phyloP scores from a whole-genome alignment of 1,140 invertebrate genomes.

The Euura saliciscinereae region DNA sequence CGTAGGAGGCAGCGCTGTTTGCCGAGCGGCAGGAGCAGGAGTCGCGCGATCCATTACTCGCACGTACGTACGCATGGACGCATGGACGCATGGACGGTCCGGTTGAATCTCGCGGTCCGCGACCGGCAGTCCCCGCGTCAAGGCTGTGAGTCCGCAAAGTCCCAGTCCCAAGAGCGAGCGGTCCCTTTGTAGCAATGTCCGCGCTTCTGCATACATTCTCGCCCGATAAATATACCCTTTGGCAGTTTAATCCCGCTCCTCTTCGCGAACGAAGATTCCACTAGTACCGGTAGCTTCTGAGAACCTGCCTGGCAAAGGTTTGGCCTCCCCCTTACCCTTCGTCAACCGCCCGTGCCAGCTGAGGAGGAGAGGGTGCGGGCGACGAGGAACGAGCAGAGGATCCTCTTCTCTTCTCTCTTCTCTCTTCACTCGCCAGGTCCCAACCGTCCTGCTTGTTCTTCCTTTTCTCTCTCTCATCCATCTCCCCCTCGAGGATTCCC shows the following conservation, averaged over 20 bases:
- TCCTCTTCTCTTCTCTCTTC: slow-evolving; percentile 7
- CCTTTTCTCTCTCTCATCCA: slow-evolving; percentile 20
- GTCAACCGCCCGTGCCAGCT: slow-evolving; percentile 5
- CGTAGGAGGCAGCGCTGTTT: background rate
- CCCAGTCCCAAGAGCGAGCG: slow-evolving; percentile 23
- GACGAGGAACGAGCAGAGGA: background rate
- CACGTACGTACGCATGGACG: slow-evolving; percentile 10
- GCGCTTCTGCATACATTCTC: slow-evolving; percentile 60
- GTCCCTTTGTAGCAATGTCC: slow-evolving; percentile 57
- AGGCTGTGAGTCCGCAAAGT: background rate
- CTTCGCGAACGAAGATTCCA: slow-evolving; percentile 41
- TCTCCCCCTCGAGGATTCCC: slow-evolving; percentile 22
- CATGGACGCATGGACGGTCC: background rate
- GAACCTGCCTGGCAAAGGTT: slow-evolving; percentile 39
- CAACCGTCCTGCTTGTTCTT: slow-evolving; percentile 5
- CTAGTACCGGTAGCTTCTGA: slow-evolving; percentile 46
- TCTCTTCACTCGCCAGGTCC: slow-evolving; percentile 1
- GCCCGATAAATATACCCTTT: slow-evolving; percentile 62
- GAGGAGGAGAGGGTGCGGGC: background rate
- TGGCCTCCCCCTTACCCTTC: slow-evolving; percentile 15
- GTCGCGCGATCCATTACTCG: slow-evolving; percentile 37
- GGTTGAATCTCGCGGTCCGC: slow-evolving; percentile 9
- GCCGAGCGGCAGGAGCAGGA: slow-evolving; percentile 16
- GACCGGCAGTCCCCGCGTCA: background rate
- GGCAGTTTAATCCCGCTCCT: slow-evolving; percentile 57